Conservation (phyloP, 2,888 invertebrate species). For the Tryphoninae sp. region DNA sequence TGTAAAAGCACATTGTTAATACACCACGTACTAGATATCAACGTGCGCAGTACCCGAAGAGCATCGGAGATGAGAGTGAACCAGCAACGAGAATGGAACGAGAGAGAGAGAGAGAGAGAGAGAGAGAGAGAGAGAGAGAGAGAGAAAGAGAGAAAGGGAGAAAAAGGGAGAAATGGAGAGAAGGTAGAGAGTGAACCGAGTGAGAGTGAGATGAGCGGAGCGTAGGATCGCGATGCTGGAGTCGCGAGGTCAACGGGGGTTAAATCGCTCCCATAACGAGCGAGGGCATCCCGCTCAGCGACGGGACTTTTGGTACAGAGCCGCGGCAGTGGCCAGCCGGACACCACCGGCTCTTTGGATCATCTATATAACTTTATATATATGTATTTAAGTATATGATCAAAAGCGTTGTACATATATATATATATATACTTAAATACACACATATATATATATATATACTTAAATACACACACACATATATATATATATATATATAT, state of each 20-base stretch:
- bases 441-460: no score
- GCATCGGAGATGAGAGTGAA: conserved; percentile 11
- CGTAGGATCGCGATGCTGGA: conserved; percentile 62
- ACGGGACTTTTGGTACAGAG: conserved; percentile 46
- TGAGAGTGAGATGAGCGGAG: conserved; percentile 48
- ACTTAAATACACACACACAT: no score
- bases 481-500: background rate
- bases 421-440: background rate
- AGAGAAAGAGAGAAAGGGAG: conserved; percentile 11
- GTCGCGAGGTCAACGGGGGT: conserved; percentile 76
- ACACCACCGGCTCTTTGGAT: background rate
- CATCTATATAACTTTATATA: conserved; percentile 7
- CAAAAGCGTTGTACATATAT: background rate
- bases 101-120: conserved; percentile 18
- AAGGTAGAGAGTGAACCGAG: conserved; percentile 48
- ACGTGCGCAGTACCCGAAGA: conserved; percentile 29
- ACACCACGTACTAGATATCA: conserved; percentile 20
- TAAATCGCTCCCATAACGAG: conserved; percentile 76
- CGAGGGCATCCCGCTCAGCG: conserved; percentile 59
- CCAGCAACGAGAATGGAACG: conserved; percentile 9
- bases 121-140: background rate
- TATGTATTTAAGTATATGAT: background rate
- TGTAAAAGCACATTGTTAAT: conserved; percentile 25
- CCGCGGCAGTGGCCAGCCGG: conserved; percentile 22
- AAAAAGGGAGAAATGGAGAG: conserved; percentile 15